Evolutionary conservation across 2,888 invertebrate species (phyloP).

Genomic region (Xestoiulus laeticollis): DNA sequence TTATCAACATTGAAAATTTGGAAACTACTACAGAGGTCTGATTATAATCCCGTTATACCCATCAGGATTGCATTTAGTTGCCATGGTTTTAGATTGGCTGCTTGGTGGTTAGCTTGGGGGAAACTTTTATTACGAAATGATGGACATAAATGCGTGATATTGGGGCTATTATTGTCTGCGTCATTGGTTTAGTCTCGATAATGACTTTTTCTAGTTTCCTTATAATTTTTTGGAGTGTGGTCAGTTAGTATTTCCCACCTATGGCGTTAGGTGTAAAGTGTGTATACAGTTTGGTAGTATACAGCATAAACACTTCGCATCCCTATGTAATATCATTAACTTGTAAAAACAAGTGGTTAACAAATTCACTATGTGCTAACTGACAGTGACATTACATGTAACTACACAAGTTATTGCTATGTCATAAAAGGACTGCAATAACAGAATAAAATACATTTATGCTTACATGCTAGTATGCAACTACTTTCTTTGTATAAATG

Average conservation of each 20-base stretch:
- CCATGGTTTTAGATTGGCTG: slow-evolving; percentile 21
- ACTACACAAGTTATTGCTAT: too few relatives aligned
- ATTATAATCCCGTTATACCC: neutral
- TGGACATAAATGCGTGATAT: neutral
- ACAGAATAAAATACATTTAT: too few relatives aligned
- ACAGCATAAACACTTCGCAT: too few relatives aligned
- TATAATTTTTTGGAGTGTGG: neutral
- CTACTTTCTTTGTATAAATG: too few relatives aligned
- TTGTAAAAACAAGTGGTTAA: too few relatives aligned
- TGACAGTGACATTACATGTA: too few relatives aligned
- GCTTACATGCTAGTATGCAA: too few relatives aligned
- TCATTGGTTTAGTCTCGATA: neutral
- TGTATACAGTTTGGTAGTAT: too few relatives aligned
- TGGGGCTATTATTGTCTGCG: neutral
- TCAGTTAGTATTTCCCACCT: neutral
- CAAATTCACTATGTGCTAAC: too few relatives aligned
- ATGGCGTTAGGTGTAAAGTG: neutral
- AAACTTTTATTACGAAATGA: neutral
- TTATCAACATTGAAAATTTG: neutral
- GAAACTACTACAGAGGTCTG: neutral
- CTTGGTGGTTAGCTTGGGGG: neutral
- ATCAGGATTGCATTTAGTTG: neutral
- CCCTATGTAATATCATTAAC: too few relatives aligned
- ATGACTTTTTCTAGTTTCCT: neutral
- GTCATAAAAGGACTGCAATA: too few relatives aligned